These are phyloP conservation scores for Drosophila colorata DNA, from an alignment of 2,888 invertebrate genomes.

Conservation along the genomic window DNA sequence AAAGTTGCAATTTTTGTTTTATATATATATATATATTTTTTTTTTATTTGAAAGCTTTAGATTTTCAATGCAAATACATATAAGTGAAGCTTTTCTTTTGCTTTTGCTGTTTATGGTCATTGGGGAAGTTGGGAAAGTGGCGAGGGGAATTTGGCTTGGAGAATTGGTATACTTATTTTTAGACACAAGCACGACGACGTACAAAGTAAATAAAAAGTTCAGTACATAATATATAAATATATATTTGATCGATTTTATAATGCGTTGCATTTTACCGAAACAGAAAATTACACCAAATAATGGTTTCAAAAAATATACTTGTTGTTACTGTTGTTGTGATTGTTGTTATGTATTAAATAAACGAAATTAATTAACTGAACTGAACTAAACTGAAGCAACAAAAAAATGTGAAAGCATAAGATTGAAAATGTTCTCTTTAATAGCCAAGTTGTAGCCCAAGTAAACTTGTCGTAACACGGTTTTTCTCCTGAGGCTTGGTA, in stretches of 20 bases:
- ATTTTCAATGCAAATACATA: conserved; percentile 52
- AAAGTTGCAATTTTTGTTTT: conserved; percentile 32
- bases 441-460: background rate
- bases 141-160: conserved; percentile 35
- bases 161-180: conserved; percentile 66
- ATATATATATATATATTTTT: background rate
- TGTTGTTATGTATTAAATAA: conserved; percentile 8
- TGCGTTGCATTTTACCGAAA: conserved; percentile 68
- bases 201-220: conserved; percentile 69
- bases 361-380: background rate
- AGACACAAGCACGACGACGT: conserved; percentile 78
- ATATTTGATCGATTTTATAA: conserved; percentile 68
- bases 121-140: background rate
- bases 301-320: conserved; percentile 28
- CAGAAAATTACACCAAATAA: conserved; percentile 42
- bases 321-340: conserved; percentile 3
- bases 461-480: too few relatives aligned
- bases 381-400: background rate
- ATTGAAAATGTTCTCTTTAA: background rate
- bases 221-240: conserved; percentile 65
- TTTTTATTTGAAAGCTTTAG: conserved; percentile 9
- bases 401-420: background rate
- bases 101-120: conserved; percentile 52
- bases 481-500: too few relatives aligned
- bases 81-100: conserved; percentile 52